Evolutionary conservation across 2,113 vertebrate species (phyloP).

Genomic region (Aphelocoma coerulescens): DNA sequence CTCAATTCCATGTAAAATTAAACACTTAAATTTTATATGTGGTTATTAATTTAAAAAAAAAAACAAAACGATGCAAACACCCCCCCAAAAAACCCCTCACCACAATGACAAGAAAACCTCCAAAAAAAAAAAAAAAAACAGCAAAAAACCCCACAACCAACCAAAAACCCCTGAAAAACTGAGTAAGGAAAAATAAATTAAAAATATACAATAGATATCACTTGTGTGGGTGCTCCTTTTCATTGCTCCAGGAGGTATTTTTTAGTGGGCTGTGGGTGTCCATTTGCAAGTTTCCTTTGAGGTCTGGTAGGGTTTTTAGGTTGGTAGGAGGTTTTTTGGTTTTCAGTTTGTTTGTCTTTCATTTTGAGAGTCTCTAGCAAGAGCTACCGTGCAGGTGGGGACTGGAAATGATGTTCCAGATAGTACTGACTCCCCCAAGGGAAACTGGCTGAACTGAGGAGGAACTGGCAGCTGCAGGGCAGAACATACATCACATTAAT

Average conservation of each 20-base stretch:
- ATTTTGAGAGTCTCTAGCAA: background rate
- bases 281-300: background rate
- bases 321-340: accelerated
- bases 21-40: background rate
- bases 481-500: background rate
- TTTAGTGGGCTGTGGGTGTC: background rate
- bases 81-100: accelerated
- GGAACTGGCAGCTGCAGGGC: background rate
- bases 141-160: background rate
- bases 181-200: background rate
- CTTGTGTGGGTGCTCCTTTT: background rate
- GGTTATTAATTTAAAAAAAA: background rate
- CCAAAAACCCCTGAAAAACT: too few species aligned
- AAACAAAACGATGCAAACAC: accelerated
- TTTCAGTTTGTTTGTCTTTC: background rate
- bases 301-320: background rate
- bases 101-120: background rate
- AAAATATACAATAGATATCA: background rate
- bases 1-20: background rate
- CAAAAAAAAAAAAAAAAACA: background rate
- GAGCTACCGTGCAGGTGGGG: background rate
- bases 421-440: background rate
- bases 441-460: background rate
- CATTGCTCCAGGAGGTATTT: background rate
- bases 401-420: background rate